A percentile compares a stretch with the other conserved stretches of the same genome.
phyloP scores from a whole-genome alignment of 2,797 vertebrate genomes.

The Crypturellus tataupa region DNA sequence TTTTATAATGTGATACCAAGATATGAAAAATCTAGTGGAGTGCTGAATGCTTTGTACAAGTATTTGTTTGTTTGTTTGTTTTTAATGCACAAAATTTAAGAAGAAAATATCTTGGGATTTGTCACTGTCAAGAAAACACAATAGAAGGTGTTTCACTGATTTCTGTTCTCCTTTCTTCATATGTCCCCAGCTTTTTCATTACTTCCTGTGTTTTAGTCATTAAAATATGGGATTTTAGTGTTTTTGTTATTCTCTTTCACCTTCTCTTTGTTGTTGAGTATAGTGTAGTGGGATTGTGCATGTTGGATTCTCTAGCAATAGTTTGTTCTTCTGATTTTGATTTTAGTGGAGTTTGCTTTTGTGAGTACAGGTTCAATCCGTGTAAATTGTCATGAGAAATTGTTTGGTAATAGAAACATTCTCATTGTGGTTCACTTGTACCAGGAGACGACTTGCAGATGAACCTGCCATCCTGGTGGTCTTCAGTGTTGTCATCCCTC shows the following conservation, averaged over 20 bases:
- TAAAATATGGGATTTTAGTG: background rate
- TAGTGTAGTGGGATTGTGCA: rapidly evolving
- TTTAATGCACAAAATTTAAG: background rate
- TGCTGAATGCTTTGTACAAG: background rate
- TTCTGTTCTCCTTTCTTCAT: background rate
- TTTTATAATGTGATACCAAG: background rate
- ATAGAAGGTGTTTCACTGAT: background rate
- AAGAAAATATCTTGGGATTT: background rate
- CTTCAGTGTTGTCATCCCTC: conserved; percentile 81
- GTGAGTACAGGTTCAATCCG: background rate
- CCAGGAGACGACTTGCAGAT: conserved; percentile 74
- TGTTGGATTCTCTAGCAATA: background rate
- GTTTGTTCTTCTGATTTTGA: background rate
- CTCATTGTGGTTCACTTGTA: conserved; percentile 21
- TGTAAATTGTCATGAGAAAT: background rate
- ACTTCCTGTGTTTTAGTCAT: background rate
- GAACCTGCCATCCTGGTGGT: conserved; percentile 81
- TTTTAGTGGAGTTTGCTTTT: background rate
- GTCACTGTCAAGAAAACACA: background rate
- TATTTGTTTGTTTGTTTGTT: background rate
- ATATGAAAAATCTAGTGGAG: background rate
- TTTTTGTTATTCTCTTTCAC: background rate
- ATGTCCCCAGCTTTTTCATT: background rate
- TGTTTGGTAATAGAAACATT: conserved; percentile 10
- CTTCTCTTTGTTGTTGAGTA: background rate